These are phyloP conservation scores for Halcyon chelicuti DNA, from an alignment of 2,797 vertebrate genomes.

Conservation along the genomic window DNA sequence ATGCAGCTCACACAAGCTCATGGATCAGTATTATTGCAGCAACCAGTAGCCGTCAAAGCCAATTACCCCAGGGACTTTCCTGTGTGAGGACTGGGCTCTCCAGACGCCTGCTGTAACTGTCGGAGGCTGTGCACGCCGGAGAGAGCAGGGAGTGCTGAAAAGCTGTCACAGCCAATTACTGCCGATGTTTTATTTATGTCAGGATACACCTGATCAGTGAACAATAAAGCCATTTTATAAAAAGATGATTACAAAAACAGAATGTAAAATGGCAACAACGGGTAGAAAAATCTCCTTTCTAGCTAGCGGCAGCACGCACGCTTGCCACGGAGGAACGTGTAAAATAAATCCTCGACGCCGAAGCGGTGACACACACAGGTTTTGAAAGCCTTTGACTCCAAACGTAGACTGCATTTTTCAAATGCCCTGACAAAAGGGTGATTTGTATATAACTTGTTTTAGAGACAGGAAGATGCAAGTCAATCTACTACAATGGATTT, in stretches of 20 bases:
- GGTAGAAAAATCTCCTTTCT: not conserved
- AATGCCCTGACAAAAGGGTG: not conserved
- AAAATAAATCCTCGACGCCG: not conserved
- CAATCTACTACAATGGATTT: not conserved
- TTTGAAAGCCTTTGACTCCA: not conserved
- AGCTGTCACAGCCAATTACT: constrained; percentile 72
- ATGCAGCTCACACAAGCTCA: constrained; percentile 80
- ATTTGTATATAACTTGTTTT: rapidly evolving
- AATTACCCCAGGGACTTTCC: constrained; percentile 79
- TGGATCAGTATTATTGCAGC: constrained; percentile 80
- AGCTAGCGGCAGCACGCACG: not conserved
- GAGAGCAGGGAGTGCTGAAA: constrained; percentile 27
- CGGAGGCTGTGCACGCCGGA: constrained; percentile 24
- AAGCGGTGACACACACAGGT: not conserved
- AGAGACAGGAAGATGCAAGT: not conserved
- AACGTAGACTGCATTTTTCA: not conserved
- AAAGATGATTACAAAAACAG: constrained; percentile 20
- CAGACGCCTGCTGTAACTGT: constrained; percentile 42
- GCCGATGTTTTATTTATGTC: constrained; percentile 62
- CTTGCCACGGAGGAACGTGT: not conserved
- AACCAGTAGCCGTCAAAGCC: constrained; percentile 80
- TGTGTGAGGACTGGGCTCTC: constrained; percentile 14
- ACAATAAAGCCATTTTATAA: constrained; percentile 64
- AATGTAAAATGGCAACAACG: constrained; percentile 52
- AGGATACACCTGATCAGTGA: constrained; percentile 58